Conservation (phyloP, 2,888 invertebrate species). For the Glaucopsyche alexis region DNA sequence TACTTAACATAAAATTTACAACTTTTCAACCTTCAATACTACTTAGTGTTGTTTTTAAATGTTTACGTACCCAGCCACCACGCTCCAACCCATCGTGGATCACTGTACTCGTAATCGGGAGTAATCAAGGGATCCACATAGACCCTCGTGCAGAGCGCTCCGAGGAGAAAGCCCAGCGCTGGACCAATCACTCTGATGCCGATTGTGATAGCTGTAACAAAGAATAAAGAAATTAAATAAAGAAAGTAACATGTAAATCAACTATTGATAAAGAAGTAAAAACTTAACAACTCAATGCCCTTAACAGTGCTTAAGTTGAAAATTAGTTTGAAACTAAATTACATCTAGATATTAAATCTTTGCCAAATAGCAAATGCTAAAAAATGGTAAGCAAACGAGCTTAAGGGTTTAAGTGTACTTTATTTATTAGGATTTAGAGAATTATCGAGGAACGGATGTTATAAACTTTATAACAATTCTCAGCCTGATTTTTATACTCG, state of each 20-base stretch:
- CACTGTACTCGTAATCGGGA: slow-evolving; percentile 87
- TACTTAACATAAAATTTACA: background rate
- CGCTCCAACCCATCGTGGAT: slow-evolving; percentile 96
- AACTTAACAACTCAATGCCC: too few relatives aligned
- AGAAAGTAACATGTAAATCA: too few relatives aligned
- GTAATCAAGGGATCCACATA: slow-evolving; percentile 89
- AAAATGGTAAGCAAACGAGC: too few relatives aligned
- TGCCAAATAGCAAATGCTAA: too few relatives aligned
- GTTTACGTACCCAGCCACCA: slow-evolving; percentile 94
- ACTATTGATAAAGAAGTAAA: too few relatives aligned
- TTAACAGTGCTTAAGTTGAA: too few relatives aligned
- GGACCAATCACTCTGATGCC: slow-evolving; percentile 95
- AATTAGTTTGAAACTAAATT: too few relatives aligned
- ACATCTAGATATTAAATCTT: too few relatives aligned
- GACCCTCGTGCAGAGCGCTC: slow-evolving; percentile 92
- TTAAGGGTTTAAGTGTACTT: too few relatives aligned
- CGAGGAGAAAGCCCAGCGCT: slow-evolving; percentile 93
- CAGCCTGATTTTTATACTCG: background rate
- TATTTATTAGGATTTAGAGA: too few relatives aligned
- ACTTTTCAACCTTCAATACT: background rate
- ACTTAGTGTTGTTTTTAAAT: too few relatives aligned
- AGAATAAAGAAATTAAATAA: background rate
- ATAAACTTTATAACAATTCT: background rate
- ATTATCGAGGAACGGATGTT: too few relatives aligned
- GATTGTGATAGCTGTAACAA: slow-evolving; percentile 89